Conservation (phyloP, 2,797 vertebrate species). For the Urocyon cinereoargenteus region DNA sequence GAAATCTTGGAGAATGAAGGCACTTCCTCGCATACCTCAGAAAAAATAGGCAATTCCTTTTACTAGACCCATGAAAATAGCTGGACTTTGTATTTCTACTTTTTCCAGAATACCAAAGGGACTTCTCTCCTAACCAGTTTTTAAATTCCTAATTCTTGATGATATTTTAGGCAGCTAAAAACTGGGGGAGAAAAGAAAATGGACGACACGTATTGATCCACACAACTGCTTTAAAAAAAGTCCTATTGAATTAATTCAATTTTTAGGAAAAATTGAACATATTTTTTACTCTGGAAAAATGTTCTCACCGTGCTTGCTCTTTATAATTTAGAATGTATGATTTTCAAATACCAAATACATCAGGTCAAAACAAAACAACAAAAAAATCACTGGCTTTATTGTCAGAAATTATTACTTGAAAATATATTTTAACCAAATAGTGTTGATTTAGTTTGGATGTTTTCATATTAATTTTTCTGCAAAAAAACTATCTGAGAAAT, state of each 20-base stretch:
- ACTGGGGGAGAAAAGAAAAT: background rate
- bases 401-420: constrained; percentile 30
- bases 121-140: background rate
- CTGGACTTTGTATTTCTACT: background rate
- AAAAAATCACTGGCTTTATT: background rate
- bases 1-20: background rate
- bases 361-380: background rate
- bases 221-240: background rate
- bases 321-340: background rate
- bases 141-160: background rate
- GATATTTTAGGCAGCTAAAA: background rate
- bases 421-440: background rate
- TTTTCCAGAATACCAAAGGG: constrained; percentile 3
- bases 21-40: background rate
- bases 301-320: background rate
- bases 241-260: background rate
- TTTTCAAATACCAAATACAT: background rate
- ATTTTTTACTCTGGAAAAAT: constrained; percentile 45
- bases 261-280: background rate
- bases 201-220: background rate
- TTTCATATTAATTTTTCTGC: background rate
- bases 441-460: background rate
- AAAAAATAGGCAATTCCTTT: background rate
- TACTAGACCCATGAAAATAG: background rate
- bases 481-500: background rate